Conservation (phyloP, 2,113 vertebrate species). For the Psittacus erithacus region DNA sequence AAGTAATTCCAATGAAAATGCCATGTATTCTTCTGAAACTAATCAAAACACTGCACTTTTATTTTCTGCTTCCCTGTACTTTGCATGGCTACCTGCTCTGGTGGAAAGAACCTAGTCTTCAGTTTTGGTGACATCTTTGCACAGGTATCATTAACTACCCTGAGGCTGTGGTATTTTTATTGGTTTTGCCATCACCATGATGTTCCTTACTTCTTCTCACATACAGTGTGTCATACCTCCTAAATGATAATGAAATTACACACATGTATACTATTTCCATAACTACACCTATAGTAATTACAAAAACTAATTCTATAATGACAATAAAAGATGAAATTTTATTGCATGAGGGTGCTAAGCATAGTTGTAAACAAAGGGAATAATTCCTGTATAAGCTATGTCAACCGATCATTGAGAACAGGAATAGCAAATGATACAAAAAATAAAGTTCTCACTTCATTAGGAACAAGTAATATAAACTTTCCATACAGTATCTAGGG, state of each 20-base stretch:
- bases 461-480: background rate
- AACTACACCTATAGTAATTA: background rate
- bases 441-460: background rate
- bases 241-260: conserved; percentile 4
- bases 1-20: background rate
- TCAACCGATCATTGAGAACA: background rate
- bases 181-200: background rate
- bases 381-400: background rate
- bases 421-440: background rate
- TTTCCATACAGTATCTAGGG: background rate
- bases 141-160: background rate
- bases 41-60: background rate
- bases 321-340: background rate
- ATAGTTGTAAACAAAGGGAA: background rate
- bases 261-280: background rate
- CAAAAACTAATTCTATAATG: background rate
- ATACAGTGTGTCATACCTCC: background rate
- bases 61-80: background rate
- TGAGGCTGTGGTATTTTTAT: background rate
- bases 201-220: background rate
- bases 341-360: background rate
- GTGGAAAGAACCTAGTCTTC: background rate
- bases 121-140: background rate
- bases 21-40: background rate
- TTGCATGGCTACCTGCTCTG: background rate